Percentiles rank a stretch among this genome's conserved stretches.
phyloP scores from a whole-genome alignment of 2,888 invertebrate genomes.

The Pachydiplax longipennis region DNA sequence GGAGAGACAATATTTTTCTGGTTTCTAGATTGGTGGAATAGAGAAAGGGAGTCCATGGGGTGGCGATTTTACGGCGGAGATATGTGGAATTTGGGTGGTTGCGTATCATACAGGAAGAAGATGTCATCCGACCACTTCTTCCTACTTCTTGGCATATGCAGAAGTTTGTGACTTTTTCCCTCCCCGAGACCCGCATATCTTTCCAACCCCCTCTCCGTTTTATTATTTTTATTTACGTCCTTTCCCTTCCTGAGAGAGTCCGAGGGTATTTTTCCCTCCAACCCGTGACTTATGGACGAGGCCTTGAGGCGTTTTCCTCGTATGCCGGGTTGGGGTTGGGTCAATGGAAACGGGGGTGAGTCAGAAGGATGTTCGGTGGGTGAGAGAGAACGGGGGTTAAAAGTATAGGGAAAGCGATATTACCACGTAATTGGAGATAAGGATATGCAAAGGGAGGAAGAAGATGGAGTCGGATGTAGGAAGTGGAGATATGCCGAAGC shows the following conservation, averaged over 20 bases:
- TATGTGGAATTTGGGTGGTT: background rate
- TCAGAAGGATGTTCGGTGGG: background rate
- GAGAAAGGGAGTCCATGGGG: background rate
- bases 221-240: slow-evolving; percentile 13
- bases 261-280: background rate
- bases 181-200: background rate
- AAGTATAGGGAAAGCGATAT: background rate
- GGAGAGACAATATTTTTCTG: background rate
- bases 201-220: background rate
- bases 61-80: background rate
- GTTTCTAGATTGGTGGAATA: background rate
- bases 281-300: slow-evolving; percentile 22
- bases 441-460: background rate
- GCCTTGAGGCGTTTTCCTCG: background rate
- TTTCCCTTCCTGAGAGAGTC: background rate
- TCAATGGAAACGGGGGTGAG: background rate
- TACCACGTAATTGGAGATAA: background rate
- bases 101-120: slow-evolving; percentile 25
- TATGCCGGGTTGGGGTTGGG: background rate
- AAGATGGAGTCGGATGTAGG: background rate
- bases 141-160: background rate
- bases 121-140: slow-evolving; percentile 13
- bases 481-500: background rate
- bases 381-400: too few relatives aligned
- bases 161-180: background rate